Percentiles rank a stretch among this genome's conserved stretches.
These are phyloP conservation scores for Spilarctia lutea DNA, from an alignment of 2,888 invertebrate genomes.

Conservation along the genomic window DNA sequence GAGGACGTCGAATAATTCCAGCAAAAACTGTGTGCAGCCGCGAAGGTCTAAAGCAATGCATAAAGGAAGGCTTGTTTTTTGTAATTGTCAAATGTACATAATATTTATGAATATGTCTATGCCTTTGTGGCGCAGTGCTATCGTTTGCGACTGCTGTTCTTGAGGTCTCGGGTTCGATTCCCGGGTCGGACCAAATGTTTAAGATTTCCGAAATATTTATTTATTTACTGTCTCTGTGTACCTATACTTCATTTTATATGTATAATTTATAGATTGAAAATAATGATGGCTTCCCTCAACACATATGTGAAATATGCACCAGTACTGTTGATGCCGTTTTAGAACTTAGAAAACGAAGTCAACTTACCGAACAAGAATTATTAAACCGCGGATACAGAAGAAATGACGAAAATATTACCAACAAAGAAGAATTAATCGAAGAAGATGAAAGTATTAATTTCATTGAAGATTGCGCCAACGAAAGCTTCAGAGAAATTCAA, in stretches of 20 bases:
- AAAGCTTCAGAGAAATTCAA: slow-evolving; percentile 20
- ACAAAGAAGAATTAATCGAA: background rate
- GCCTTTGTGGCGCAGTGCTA: no score
- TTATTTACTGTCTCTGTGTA: no score
- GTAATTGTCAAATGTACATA: no score
- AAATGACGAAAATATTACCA: background rate
- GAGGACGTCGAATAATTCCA: no score
- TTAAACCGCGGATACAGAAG: slow-evolving; percentile 17
- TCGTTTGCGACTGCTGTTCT: no score
- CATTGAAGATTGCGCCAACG: slow-evolving; percentile 11
- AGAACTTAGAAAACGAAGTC: slow-evolving; percentile 26
- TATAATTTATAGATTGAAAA: slow-evolving; percentile 27
- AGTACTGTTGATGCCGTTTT: slow-evolving; percentile 23
- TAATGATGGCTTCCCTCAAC: slow-evolving; percentile 39
- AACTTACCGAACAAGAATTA: slow-evolving; percentile 15
- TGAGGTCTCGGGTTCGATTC: no score
- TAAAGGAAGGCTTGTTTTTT: no score
- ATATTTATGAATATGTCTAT: no score
- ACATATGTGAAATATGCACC: slow-evolving; percentile 32
- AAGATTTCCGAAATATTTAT: no score
- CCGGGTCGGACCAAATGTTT: no score
- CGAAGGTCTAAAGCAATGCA: no score
- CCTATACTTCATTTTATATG: background rate
- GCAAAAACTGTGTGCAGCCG: no score
- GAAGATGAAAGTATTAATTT: slow-evolving; percentile 8